phyloP scores from a whole-genome alignment of 2,888 invertebrate species.

The Parthenolecanium corni region DNA sequence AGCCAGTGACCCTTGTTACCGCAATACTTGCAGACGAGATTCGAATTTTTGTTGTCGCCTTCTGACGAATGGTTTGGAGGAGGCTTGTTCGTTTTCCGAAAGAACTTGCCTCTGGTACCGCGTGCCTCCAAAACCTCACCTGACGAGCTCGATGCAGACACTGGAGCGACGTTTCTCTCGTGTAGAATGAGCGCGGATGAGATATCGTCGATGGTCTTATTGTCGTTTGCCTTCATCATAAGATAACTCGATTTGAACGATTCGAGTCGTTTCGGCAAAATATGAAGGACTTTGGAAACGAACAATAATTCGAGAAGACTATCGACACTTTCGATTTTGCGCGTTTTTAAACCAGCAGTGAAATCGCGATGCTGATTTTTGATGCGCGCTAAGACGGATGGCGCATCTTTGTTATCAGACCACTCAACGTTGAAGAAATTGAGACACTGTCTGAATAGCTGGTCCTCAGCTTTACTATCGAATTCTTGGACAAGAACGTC shows the following conservation, averaged over 20 bases:
- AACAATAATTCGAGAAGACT: constrained; percentile 10
- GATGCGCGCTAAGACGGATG: constrained; percentile 14
- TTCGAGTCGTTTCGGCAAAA: constrained; percentile 9
- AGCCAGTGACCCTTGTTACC: constrained; percentile 33
- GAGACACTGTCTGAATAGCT: constrained; percentile 27
- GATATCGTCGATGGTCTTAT: constrained; percentile 26
- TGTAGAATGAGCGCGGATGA: constrained; percentile 24
- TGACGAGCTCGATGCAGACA: neutral
- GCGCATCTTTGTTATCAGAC: constrained; percentile 25
- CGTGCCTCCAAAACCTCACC: no score
- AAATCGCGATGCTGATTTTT: constrained; percentile 25
- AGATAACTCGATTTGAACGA: constrained; percentile 29
- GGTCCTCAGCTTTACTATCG: constrained; percentile 29
- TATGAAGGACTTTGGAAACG: constrained; percentile 27
- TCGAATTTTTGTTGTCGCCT: no score
- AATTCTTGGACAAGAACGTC: constrained; percentile 26
- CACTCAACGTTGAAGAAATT: constrained; percentile 23
- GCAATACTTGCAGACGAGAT: constrained; percentile 34
- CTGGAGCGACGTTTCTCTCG: constrained; percentile 26
- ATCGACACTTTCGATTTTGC: neutral
- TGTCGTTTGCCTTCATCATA: constrained; percentile 26
- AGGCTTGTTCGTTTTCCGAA: no score
- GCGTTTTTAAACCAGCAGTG: constrained; percentile 7
- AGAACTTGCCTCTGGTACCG: no score
- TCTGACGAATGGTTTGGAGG: no score